Base-by-base conservation (phyloP, 2,888 invertebrate genomes). In the Piscicola geometra region DNA sequence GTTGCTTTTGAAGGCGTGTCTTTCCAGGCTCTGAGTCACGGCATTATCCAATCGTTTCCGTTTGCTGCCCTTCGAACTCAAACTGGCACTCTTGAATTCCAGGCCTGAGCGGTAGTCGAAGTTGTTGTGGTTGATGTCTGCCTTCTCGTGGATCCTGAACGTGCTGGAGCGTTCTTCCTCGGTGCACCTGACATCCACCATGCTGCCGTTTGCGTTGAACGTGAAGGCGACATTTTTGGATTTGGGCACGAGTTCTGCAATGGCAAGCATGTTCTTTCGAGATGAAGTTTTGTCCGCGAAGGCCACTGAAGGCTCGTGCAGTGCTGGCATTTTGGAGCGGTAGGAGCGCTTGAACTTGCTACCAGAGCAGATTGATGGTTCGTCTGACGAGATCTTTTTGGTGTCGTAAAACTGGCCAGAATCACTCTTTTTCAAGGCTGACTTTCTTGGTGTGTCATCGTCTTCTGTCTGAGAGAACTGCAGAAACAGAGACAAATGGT, bases 201-300 rank as follows among this genome's bases (percentile, higher is more conserved):
- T 79, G 75, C 79, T 79, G 32, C 79, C 79, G 75, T 79, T 79
- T 35, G 41, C 25, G 70, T 79, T 79, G 75, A 75, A 77, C 21
- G 68, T 71, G 74, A 79, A 79, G 5, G 60, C 74, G 25, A 79
- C 66, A 1, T 76, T 76, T 9, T 72, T 70, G 41, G 72, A 33
- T 9, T 76, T 64, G 25, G 52, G n/a, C n/a, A 32, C 30, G 32
- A 67, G 25, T 35, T 60, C 35, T 5, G 32, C 33, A 3, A 56
- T 52, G 3, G 12, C 28, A 25, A 56, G n/a, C n/a, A 41, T 12
- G 35, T 30, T 56, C 15, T 30, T 72, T 3, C 28, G 25, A 25
- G 75, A 41, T 21, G 75, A 66, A 18, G 75, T 67, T 28, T 66
- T 75, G 73, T 64, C 52, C n/a, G 32, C 33, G n/a, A 56, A 56